Percentiles rank a stretch among this genome's conserved stretches.
These are phyloP conservation scores for Pelodiscus sinensis DNA, from an alignment of 2,113 vertebrate species.

Conservation along the genomic window DNA sequence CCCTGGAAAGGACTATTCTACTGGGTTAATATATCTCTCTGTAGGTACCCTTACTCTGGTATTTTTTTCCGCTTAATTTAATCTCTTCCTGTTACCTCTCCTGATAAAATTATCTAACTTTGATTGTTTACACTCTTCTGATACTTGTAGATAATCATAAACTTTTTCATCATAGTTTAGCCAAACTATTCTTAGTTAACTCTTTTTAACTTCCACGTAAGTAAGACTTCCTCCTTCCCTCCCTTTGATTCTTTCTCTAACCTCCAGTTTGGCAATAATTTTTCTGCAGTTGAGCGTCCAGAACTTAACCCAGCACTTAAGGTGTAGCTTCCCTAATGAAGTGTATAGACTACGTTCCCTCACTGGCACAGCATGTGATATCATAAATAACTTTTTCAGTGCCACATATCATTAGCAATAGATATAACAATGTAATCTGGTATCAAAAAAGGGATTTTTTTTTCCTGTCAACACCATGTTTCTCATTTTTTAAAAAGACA, in stretches of 20 bases:
- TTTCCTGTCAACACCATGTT: neutral
- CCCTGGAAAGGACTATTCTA: neutral
- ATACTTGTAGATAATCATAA: neutral
- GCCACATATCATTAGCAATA: neutral
- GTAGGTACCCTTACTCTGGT: neutral
- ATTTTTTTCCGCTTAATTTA: neutral
- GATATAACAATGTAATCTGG: too few relatives aligned
- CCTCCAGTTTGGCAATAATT: neutral
- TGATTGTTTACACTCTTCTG: neutral
- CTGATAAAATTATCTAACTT: neutral
- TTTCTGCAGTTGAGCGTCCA: neutral
- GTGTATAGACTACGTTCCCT: neutral
- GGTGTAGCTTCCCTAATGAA: neutral
- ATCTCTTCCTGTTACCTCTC: neutral
- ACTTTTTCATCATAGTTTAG: neutral
- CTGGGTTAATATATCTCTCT: neutral
- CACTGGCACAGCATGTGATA: neutral
- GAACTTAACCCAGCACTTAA: neutral
- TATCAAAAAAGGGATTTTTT: neutral
- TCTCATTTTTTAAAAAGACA: too few relatives aligned
- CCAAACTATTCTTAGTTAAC: neutral
- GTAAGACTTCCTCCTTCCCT: neutral
- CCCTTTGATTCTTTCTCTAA: neutral
- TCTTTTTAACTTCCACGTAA: neutral
- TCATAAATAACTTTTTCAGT: neutral